Evolutionary conservation across 2,113 vertebrate genomes (phyloP).

Genomic region (Pionites leucogaster): DNA sequence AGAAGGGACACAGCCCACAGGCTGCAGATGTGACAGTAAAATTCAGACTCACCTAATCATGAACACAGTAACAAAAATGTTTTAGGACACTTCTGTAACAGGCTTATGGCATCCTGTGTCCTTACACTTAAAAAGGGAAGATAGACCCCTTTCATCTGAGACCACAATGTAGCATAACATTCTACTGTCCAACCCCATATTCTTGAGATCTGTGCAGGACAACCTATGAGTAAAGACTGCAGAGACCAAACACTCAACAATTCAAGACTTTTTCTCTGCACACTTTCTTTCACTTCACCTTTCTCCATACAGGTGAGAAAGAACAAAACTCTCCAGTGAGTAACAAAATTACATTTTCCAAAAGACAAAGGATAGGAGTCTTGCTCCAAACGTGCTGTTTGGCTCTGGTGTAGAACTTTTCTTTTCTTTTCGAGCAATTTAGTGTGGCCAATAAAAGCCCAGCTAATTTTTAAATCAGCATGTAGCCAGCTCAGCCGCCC

Average conservation of each 20-base stretch:
- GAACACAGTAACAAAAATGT: background rate
- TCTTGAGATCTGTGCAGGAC: background rate
- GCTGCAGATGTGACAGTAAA: background rate
- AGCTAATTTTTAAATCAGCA: constrained; percentile 86
- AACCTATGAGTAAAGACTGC: background rate
- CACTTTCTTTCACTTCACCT: background rate
- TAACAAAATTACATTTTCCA: background rate
- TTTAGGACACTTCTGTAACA: background rate
- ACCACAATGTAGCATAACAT: background rate
- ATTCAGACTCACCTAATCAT: background rate
- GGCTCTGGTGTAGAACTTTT: constrained; percentile 60
- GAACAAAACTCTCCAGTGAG: background rate
- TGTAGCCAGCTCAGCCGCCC: constrained; percentile 84
- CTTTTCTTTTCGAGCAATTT: constrained; percentile 69
- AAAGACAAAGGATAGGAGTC: background rate
- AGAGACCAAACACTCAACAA: background rate
- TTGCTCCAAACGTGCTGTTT: constrained; percentile 55
- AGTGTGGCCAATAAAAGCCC: constrained; percentile 79
- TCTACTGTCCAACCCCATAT: background rate
- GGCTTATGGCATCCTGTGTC: background rate
- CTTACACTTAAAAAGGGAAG: background rate
- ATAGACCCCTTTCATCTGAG: background rate
- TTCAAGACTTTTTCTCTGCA: background rate
- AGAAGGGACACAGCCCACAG: background rate
- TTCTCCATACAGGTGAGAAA: background rate